phyloP scores from a whole-genome alignment of 2,113 vertebrate species.

The Holacanthus passer region DNA sequence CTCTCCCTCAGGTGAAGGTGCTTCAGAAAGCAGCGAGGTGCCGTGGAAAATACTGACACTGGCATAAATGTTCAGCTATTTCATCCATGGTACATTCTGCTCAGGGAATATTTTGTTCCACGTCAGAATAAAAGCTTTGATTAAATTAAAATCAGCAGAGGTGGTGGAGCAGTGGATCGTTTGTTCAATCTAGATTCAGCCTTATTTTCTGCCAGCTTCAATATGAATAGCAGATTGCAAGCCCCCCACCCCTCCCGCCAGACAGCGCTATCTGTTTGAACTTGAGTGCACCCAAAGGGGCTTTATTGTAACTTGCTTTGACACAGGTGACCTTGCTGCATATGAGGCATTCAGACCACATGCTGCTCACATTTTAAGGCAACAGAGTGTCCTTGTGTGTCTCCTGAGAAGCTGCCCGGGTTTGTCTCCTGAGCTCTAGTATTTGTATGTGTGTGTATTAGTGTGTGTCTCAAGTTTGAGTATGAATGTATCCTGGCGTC shows the following conservation, averaged over 20 bases:
- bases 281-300: not conserved
- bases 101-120: conserved; percentile 34
- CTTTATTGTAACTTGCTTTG: conserved; percentile 11
- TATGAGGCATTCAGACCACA: conserved; percentile 26
- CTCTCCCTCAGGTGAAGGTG: not conserved
- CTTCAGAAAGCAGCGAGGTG: conserved; percentile 12
- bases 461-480: not conserved
- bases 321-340: conserved; percentile 31
- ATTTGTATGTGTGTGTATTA: not conserved
- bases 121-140: conserved; percentile 26
- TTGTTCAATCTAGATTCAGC: not conserved
- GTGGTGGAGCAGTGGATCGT: not conserved
- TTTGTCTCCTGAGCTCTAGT: not conserved
- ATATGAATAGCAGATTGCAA: conserved; percentile 20
- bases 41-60: conserved; percentile 9
- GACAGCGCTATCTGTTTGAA: conserved; percentile 16
- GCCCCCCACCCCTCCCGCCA: no score
- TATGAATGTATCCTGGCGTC: conserved; percentile 17
- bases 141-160: conserved; percentile 8
- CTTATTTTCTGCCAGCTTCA: not conserved
- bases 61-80: conserved; percentile 35
- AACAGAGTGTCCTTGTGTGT: conserved; percentile 23
- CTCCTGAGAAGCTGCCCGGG: not conserved
- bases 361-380: conserved; percentile 31
- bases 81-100: not conserved